These are phyloP conservation scores for Actinernus sp. DNA, from an alignment of 92 coral and sea anemone species.

Conservation along the genomic window DNA sequence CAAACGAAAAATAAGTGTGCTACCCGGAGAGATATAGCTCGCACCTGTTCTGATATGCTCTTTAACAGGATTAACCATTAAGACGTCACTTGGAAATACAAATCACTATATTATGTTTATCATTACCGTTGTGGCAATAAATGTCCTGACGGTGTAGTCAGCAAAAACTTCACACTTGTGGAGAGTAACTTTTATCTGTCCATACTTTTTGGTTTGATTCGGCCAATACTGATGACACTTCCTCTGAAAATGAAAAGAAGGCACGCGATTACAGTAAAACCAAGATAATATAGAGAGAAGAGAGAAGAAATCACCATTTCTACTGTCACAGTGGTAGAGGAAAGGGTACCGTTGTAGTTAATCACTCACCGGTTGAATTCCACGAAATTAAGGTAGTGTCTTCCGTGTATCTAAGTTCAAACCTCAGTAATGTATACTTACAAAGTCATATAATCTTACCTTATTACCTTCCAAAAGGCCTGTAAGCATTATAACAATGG, in stretches of 20 bases:
- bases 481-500: conserved; percentile 77
- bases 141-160: conserved; percentile 23
- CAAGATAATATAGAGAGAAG: not conserved
- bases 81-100: too few species aligned
- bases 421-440: too few species aligned
- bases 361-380: too few species aligned
- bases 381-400: too few species aligned
- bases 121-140: conserved; percentile 10
- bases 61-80: too few species aligned
- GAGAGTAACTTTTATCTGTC: conserved; percentile 9
- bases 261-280: not conserved
- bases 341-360: too few species aligned
- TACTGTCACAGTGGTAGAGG: too few species aligned
- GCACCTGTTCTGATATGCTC: too few species aligned
- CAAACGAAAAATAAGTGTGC: too few species aligned
- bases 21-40: too few species aligned
- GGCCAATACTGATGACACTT: conserved; percentile 45
- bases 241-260: conserved; percentile 8
- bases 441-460: too few species aligned
- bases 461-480: conserved; percentile 69
- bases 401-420: too few species aligned
- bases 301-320: not conserved
- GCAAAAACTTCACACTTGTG: conserved; percentile 26
- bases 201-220: conserved; percentile 11
- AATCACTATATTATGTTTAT: not conserved